Base-by-base conservation (phyloP, 2,113 vertebrate species). In the Formicarius rufipectus region DNA sequence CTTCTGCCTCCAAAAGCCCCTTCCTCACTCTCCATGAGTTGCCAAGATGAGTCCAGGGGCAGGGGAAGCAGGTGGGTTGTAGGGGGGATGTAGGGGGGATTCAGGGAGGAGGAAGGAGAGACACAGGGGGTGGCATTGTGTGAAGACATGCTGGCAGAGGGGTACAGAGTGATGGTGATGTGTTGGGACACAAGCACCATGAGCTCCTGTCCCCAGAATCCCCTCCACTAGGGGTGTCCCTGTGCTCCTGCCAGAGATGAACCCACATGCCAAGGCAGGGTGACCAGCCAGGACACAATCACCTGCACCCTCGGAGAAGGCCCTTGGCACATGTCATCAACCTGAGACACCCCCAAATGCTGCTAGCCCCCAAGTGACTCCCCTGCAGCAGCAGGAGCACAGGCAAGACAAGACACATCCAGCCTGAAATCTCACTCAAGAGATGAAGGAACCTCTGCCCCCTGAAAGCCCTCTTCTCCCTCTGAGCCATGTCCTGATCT, bases 21-120 rank as follows among this genome's bases (percentile, higher is more conserved):
- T 0, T 0, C 8, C 2, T 12, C 24, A 52, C 37, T 50, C 72
- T 45, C 42, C 4, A 11, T 0, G 0, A 5, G 28, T 8, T 45
- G 72, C 28, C 68, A 73, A 73, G 63, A 68, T 17, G 80, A 68
- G 35, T 33, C n/a, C 80, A 33, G 35, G 44, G 45, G 80, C 27
- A 45, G 19, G 10, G 15, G 44, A 13, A 62, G 58, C 28, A 64
- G 28, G 23, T 39, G 58, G 50, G 44, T 30, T n/a, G 50, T 19
- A 5, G 1, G 17, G 8, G 35, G 23, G 25, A 39, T 31, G 18
- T 37, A 16, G 30, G 25, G 14, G 64, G 10, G 44, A n/a, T 45
- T n/a, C 45, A n/a, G n/a, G 31, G 25, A n/a, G 39, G 15, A 44
- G 11, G 35, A 20, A 42, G 58, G 31, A 1, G 22, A 39, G 53